Percentiles rank a stretch among this genome's conserved stretches.
Conservation (phyloP, 2,113 vertebrate species). For the Ochotona princeps region DNA sequence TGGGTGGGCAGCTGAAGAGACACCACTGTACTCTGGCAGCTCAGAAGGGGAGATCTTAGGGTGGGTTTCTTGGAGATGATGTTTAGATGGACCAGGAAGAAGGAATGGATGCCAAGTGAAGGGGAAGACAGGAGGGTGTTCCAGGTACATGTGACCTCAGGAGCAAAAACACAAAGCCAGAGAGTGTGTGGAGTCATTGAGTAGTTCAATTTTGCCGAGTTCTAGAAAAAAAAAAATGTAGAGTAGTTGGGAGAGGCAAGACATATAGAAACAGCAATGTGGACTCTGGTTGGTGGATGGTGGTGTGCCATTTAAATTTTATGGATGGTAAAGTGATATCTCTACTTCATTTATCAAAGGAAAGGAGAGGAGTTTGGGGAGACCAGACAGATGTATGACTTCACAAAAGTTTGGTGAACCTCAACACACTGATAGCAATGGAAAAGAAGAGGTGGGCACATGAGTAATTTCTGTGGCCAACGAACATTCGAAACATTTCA, state of each 20-base stretch:
- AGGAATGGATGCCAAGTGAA: neutral
- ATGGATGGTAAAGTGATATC: neutral
- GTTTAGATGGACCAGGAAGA: constrained; percentile 7
- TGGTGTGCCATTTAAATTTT: neutral
- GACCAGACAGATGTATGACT: neutral
- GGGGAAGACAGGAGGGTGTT: neutral
- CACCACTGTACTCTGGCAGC: neutral
- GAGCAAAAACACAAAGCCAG: neutral
- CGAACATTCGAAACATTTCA: neutral
- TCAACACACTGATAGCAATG: neutral
- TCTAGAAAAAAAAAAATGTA: neutral
- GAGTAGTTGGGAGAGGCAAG: neutral
- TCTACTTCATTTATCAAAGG: neutral
- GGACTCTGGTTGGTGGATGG: neutral
- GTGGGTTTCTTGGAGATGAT: neutral
- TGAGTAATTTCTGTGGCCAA: neutral
- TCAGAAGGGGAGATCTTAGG: constrained; percentile 14
- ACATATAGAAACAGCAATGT: neutral
- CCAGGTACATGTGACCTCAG: neutral
- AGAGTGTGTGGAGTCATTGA: neutral
- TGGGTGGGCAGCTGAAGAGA: neutral
- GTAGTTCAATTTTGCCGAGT: constrained; percentile 13
- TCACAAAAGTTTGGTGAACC: neutral
- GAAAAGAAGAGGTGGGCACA: neutral
- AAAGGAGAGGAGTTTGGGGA: neutral